Conservation (phyloP, 1,140 invertebrate genomes). For the Brachionus manjavacas region DNA sequence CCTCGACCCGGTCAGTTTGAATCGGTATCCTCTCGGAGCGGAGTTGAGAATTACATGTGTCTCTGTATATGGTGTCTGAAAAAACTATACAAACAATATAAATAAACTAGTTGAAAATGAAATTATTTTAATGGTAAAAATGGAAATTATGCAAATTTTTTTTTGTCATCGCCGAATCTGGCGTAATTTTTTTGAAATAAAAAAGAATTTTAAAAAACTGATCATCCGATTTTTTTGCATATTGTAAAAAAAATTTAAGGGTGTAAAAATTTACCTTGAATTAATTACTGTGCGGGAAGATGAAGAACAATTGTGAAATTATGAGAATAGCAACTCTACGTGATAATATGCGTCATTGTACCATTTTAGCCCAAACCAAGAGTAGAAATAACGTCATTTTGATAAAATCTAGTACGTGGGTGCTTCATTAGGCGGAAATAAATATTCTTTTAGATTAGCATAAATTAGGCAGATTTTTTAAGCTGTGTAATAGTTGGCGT, state of each 20-base stretch:
- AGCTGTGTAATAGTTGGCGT: background rate
- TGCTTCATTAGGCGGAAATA: background rate
- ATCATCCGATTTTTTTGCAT: too few relatives aligned
- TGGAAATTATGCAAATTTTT: too few relatives aligned
- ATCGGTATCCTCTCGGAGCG: too few relatives aligned
- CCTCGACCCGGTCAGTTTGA: too few relatives aligned
- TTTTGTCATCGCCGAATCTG: too few relatives aligned
- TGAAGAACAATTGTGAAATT: background rate
- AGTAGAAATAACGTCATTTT: background rate
- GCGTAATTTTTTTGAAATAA: too few relatives aligned
- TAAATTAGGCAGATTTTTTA: background rate
- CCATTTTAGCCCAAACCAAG: background rate
- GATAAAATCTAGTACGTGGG: background rate
- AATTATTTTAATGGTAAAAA: too few relatives aligned
- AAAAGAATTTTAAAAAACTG: too few relatives aligned
- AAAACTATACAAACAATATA: too few relatives aligned
- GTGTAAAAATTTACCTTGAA: background rate
- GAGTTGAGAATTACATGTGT: too few relatives aligned
- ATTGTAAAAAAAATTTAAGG: background rate
- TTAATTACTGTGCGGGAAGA: background rate
- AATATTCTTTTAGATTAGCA: background rate
- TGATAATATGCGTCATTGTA: background rate
- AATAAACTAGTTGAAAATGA: too few relatives aligned
- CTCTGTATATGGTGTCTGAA: too few relatives aligned
- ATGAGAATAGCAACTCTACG: background rate